These are phyloP conservation scores for Ooceraea biroi DNA, from an alignment of 1,140 invertebrate genomes.

Conservation along the genomic window DNA sequence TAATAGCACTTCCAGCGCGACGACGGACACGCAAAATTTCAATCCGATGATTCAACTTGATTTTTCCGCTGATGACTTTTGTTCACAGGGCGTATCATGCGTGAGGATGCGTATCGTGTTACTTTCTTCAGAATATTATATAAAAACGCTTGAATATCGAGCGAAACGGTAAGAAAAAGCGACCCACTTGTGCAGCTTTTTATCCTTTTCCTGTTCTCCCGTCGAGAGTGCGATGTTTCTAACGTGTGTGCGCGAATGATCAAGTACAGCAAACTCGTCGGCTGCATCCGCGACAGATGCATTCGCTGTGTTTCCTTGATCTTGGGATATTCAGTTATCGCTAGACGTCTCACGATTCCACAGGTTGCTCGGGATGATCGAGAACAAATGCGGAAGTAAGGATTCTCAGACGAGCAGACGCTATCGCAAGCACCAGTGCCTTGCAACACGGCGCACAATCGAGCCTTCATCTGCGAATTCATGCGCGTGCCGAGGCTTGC, in stretches of 20 bases:
- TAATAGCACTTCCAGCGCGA: slow-evolving; percentile 15
- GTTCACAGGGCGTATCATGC: neutral
- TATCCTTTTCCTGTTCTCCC: neutral
- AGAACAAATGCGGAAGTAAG: slow-evolving; percentile 16
- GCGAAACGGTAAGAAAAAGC: slow-evolving; percentile 37
- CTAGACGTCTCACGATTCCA: neutral
- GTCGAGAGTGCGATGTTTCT: neutral
- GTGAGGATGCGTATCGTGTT: neutral
- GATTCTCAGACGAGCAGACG: slow-evolving; percentile 26
- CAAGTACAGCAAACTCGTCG: too few species aligned
- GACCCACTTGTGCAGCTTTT: slow-evolving; percentile 19
- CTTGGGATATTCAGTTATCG: neutral
- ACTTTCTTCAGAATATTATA: neutral
- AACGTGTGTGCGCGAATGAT: too few species aligned
- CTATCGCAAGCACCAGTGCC: neutral
- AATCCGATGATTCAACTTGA: neutral
- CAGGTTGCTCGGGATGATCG: neutral
- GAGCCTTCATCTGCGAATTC: slow-evolving; percentile 47
- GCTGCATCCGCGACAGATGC: too few species aligned
- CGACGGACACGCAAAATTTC: neutral
- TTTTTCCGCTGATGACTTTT: neutral
- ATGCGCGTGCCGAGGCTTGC: slow-evolving; percentile 35
- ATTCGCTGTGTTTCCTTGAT: neutral
- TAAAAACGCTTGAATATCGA: neutral
- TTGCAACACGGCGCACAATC: slow-evolving; percentile 39